These are phyloP conservation scores for Carassius carassius DNA, from an alignment of 2,113 vertebrate species.

Conservation along the genomic window DNA sequence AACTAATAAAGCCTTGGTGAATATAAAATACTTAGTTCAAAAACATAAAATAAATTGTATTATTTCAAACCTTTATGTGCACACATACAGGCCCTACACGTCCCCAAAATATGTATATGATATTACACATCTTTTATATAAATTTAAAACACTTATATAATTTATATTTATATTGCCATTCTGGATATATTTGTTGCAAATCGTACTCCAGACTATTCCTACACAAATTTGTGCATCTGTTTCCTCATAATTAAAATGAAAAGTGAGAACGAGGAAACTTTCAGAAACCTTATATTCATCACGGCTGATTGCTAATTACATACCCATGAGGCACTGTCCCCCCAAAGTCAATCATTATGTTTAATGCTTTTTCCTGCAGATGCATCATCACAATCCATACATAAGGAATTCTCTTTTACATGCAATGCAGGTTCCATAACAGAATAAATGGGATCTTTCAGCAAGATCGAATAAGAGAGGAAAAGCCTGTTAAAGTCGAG, in stretches of 20 bases:
- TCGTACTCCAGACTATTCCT: not conserved
- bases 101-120: not conserved
- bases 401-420: slow-evolving; percentile 56
- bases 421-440: slow-evolving; percentile 58
- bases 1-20: not conserved
- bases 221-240: not conserved
- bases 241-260: not conserved
- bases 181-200: not conserved
- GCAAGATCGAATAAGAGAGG: slow-evolving; percentile 32
- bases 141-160: not conserved
- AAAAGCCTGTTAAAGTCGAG: slow-evolving; percentile 57
- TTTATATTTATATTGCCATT: not conserved
- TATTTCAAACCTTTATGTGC: not conserved
- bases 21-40: not conserved
- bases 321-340: not conserved
- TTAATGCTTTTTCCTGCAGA: not conserved
- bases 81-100: no score
- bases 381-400: not conserved
- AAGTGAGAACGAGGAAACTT: not conserved
- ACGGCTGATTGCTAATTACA: not conserved
- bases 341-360: not conserved
- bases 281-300: not conserved
- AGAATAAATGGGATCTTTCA: slow-evolving; percentile 44
- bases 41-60: no score
- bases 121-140: not conserved